Base-by-base conservation (phyloP, 2,888 invertebrate genomes). In the Capitulum mitella region DNA sequence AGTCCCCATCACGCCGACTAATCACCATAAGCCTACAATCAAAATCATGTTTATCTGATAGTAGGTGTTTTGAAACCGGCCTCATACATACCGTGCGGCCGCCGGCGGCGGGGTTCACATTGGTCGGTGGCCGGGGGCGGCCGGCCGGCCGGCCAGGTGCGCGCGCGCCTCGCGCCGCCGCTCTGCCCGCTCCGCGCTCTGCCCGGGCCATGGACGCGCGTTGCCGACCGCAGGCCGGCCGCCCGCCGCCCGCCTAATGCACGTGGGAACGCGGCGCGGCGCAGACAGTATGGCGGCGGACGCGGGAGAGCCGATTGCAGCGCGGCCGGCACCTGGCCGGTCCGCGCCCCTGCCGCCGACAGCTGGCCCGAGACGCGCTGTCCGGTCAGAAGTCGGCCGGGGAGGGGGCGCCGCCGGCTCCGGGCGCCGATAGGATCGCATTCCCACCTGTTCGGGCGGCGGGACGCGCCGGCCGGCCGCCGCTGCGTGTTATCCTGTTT, bases 21-120 rank as follows among this genome's bases (percentile, higher is more conserved):
- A 70, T 70, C 70, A 70, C 70, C 70, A 29, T 32, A 1, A 34
- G 37, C 34, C 70, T 37, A 37, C 70, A 70, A 70, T 70, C 70
- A 70, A 70, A 70, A 70, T 70, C 70, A 70, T 70, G 70, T 70
- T 70, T 34, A 70, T 70, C 37, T 37, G 70, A 70, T 70, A 70
- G 70, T 70, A 37, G 64, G 70, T 70, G 70, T 70, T 70, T 70
- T 70, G 70, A 70, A 70, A 22, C 61, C 70, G 70, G 32, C 37
- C 70, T 70, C 70, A 37, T 70, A 70, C 70, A 70, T 70, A 37
- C 70, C 70, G 70, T 3, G 22, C 70, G 34, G 70, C 16, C 16
- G 70, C 70, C 37, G 37, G 37, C 37, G 70, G 70, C 70, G 70
- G 12, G 70, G 70, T 37, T 70, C 70, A 10, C 70, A 70, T 70